phyloP scores from a whole-genome alignment of 2,113 vertebrate genomes.

The Pangasianodon gigas region DNA sequence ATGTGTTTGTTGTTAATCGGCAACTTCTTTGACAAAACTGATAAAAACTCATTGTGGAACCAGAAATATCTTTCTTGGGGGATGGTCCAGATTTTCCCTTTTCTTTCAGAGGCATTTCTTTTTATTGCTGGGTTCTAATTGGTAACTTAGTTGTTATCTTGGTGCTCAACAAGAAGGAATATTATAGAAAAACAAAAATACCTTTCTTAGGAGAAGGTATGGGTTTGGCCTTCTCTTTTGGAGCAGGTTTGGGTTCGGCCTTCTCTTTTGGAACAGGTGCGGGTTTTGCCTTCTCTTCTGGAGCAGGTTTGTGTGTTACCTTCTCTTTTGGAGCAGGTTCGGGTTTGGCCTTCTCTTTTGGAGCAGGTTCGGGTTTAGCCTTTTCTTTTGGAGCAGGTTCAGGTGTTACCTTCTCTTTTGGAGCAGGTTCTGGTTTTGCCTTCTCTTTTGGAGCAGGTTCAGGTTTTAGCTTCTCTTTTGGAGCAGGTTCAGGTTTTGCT shows the following conservation, averaged over 20 bases:
- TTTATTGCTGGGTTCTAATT: background rate
- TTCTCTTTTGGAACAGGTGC: conserved; percentile 19
- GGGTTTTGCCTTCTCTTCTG: background rate
- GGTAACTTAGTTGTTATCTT: background rate
- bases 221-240: conserved; percentile 48
- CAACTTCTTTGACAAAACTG: background rate
- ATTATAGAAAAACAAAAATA: background rate
- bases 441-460: conserved; percentile 15
- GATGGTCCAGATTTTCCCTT: background rate
- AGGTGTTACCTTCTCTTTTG: background rate
- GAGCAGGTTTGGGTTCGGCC: conserved; percentile 1
- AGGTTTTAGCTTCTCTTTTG: conserved; percentile 11
- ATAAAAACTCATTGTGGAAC: background rate
- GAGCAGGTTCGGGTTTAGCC: background rate
- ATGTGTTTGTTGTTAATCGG: background rate
- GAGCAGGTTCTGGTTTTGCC: conserved; percentile 24
- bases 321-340: conserved; percentile 28
- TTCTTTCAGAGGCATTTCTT: background rate
- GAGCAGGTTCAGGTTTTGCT: conserved; percentile 47
- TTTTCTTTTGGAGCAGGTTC: background rate
- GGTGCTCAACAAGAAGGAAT: background rate
- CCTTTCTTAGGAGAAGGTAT: background rate
- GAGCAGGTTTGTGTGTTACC: background rate
- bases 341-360: background rate
- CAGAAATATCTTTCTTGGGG: conserved; percentile 14